These are phyloP conservation scores for Spilarctia lutea DNA, from an alignment of 2,888 invertebrate genomes.

Conservation along the genomic window DNA sequence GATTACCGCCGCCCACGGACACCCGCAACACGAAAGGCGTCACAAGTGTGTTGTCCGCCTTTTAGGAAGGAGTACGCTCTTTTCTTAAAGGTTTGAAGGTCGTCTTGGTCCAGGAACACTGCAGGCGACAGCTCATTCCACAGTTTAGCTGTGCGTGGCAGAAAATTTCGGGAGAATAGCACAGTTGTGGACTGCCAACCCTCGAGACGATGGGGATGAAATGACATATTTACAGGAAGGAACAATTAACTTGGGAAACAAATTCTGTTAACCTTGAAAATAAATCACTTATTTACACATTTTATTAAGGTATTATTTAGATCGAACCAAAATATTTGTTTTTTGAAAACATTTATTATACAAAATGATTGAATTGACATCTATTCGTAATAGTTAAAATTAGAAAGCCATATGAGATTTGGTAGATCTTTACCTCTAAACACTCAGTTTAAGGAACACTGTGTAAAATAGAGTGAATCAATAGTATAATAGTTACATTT, in stretches of 20 bases:
- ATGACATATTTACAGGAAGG: neutral
- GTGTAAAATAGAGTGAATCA: neutral
- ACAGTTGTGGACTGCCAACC: too few relatives aligned
- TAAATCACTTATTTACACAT: neutral
- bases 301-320: conserved; percentile 1
- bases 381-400: neutral
- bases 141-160: too few relatives aligned
- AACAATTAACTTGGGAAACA: neutral
- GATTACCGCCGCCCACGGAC: too few relatives aligned
- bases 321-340: neutral
- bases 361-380: conserved; percentile 1
- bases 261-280: neutral
- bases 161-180: too few relatives aligned
- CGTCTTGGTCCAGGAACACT: too few relatives aligned
- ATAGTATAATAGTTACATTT: neutral
- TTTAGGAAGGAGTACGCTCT: too few relatives aligned
- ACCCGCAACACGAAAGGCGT: too few relatives aligned
- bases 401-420: conserved; percentile 1
- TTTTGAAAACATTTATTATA: neutral
- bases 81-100: too few relatives aligned
- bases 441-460: neutral
- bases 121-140: too few relatives aligned
- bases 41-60: too few relatives aligned
- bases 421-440: neutral
- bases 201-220: too few relatives aligned